phyloP scores from a whole-genome alignment of 2,797 vertebrate species.

The Momotus momota region DNA sequence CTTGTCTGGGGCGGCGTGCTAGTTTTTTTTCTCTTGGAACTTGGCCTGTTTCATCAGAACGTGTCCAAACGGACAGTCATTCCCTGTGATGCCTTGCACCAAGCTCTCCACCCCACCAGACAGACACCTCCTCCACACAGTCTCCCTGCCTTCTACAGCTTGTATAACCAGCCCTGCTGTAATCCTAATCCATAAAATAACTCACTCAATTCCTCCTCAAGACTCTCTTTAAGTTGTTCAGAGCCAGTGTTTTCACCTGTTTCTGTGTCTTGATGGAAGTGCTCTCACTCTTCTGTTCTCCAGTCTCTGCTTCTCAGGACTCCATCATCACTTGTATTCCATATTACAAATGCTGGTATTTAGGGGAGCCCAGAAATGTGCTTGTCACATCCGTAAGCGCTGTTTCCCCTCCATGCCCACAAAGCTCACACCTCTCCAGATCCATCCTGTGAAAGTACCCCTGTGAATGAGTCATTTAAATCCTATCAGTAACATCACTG shows the following conservation, averaged over 20 bases:
- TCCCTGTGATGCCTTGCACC: not conserved
- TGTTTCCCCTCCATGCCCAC: conserved; percentile 13
- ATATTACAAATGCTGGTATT: not conserved
- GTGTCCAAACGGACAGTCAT: not conserved
- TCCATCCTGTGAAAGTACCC: conserved; percentile 19
- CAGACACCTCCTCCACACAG: not conserved
- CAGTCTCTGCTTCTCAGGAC: not conserved
- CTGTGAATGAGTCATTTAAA: conserved; percentile 35
- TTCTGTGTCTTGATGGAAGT: not conserved
- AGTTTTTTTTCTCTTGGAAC: not conserved
- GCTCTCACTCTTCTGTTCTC: not conserved
- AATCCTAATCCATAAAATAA: not conserved
- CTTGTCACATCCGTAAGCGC: not conserved
- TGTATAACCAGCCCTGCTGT: not conserved
- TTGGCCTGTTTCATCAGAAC: not conserved
- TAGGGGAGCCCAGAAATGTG: not conserved
- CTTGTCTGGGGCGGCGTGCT: not conserved
- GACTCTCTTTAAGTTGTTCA: not conserved
- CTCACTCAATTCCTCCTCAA: not conserved
- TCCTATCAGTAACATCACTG: conserved; percentile 23
- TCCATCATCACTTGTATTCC: not conserved
- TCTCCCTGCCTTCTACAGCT: not conserved
- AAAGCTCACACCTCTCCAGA: conserved; percentile 29
- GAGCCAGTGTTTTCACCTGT: not conserved
- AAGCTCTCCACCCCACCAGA: not conserved